Evolutionary conservation across 2,888 invertebrate species (phyloP).

Genomic region (Tubulanus polymorphus): DNA sequence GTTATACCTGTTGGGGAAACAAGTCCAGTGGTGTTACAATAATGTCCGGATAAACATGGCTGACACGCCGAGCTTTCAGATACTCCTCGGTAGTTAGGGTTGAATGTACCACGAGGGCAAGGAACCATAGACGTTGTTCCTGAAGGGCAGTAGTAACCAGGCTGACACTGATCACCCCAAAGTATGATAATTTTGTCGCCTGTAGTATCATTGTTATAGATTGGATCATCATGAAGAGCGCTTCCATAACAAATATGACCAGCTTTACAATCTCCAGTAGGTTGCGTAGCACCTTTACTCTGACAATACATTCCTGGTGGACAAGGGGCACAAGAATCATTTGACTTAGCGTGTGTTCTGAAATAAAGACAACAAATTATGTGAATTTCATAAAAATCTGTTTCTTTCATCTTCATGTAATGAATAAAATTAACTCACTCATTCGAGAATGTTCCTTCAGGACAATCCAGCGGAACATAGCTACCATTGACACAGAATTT

Average conservation of each 20-base stretch:
- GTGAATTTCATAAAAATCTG: not conserved
- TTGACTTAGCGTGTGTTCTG: constrained; percentile 11
- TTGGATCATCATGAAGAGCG: constrained; percentile 39
- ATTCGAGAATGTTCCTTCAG: constrained; percentile 45
- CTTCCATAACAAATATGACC: constrained; percentile 46
- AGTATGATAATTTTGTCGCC: constrained; percentile 39
- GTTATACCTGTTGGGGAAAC: constrained; percentile 36
- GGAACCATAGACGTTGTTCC: constrained; percentile 40
- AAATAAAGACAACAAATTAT: not conserved
- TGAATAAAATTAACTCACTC: constrained; percentile 23
- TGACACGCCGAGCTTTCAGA: constrained; percentile 29
- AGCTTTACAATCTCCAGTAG: constrained; percentile 41
- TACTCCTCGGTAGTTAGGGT: constrained; percentile 29
- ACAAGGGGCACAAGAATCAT: constrained; percentile 37
- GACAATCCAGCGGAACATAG: constrained; percentile 37
- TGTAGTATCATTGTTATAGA: constrained; percentile 41
- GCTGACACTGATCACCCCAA: constrained; percentile 45
- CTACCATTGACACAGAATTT: constrained; percentile 42
- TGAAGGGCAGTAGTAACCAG: constrained; percentile 45
- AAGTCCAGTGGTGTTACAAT: constrained; percentile 41
- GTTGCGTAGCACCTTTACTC: constrained; percentile 34
- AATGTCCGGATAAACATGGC: constrained; percentile 44
- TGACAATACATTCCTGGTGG: constrained; percentile 44
- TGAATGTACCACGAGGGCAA: constrained; percentile 46
- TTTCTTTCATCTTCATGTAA: not conserved